phyloP scores from a whole-genome alignment of 2,888 invertebrate genomes.

The Apamea anceps region DNA sequence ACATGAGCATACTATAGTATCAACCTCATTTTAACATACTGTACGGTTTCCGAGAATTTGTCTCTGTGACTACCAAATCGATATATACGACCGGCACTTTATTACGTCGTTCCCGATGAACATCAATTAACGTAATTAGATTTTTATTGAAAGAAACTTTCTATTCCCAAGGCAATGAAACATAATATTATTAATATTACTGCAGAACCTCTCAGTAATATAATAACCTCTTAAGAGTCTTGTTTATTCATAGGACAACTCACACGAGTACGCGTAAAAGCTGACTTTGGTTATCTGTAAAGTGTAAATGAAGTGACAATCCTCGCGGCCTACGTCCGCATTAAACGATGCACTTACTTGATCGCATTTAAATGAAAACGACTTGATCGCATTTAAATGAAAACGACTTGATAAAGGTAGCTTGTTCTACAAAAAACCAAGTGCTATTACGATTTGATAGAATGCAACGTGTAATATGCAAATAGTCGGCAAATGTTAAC shows the following conservation, averaged over 20 bases:
- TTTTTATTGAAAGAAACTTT: constrained; percentile 57
- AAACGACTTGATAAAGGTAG: constrained; percentile 70
- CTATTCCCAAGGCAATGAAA: constrained; percentile 57
- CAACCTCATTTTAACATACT: constrained; percentile 60
- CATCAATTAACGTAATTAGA: constrained; percentile 57
- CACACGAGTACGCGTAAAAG: constrained; percentile 60
- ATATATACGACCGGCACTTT: constrained; percentile 46
- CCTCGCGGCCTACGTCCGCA: constrained; percentile 70
- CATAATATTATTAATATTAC: constrained; percentile 54
- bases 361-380: constrained; percentile 75
- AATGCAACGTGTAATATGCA: constrained; percentile 72
- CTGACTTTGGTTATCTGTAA: constrained; percentile 77
- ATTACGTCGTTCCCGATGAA: constrained; percentile 43
- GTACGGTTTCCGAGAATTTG: constrained; percentile 53
- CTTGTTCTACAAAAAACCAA: constrained; percentile 67
- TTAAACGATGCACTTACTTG: constrained; percentile 72
- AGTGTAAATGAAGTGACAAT: constrained; percentile 79
- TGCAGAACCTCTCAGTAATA: constrained; percentile 32
- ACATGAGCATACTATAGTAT: constrained; percentile 66
- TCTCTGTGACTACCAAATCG: constrained; percentile 45
- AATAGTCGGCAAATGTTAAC: constrained; percentile 71
- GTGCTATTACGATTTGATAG: constrained; percentile 69
- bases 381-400: constrained; percentile 74
- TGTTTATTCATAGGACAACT: constrained; percentile 70
- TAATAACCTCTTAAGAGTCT: constrained; percentile 53